These are phyloP conservation scores for Tetragnatha montana DNA, from an alignment of 2,888 invertebrate genomes.

Conservation along the genomic window DNA sequence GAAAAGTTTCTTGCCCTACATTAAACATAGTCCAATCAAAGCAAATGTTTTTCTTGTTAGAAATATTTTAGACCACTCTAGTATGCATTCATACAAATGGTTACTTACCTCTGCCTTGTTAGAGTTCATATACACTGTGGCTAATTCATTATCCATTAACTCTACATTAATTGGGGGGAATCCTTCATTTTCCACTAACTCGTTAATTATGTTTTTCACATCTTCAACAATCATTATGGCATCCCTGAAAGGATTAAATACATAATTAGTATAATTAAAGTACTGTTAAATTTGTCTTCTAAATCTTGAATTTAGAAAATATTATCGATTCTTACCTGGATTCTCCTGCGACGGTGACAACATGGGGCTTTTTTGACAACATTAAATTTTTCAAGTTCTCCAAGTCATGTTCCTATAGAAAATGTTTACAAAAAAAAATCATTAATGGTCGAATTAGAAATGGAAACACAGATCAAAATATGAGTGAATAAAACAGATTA, in stretches of 20 bases:
- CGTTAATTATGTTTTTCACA: conserved; percentile 84
- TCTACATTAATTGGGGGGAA: conserved; percentile 90
- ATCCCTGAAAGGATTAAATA: conserved; percentile 80
- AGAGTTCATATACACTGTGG: conserved; percentile 92
- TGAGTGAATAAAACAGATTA: no score
- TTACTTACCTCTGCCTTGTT: conserved; percentile 84
- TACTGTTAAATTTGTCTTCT: background rate
- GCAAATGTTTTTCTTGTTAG: no score
- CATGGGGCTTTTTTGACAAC: conserved; percentile 92
- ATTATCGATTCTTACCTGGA: conserved; percentile 77
- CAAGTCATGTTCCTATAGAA: conserved; percentile 69
- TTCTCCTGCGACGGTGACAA: conserved; percentile 92
- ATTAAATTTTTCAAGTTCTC: conserved; percentile 87
- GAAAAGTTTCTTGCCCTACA: no score
- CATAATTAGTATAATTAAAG: background rate
- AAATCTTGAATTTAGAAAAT: background rate
- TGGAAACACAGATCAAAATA: background rate
- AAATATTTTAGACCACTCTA: background rate
- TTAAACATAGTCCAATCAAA: no score
- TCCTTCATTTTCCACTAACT: conserved; percentile 86
- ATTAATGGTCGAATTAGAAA: conserved; percentile 14
- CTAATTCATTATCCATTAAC: conserved; percentile 94
- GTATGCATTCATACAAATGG: background rate
- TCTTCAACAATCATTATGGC: conserved; percentile 88
- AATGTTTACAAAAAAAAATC: conserved; percentile 4